Base-by-base conservation (phyloP, 2,888 invertebrate species). In the Euzetes globulus region DNA sequence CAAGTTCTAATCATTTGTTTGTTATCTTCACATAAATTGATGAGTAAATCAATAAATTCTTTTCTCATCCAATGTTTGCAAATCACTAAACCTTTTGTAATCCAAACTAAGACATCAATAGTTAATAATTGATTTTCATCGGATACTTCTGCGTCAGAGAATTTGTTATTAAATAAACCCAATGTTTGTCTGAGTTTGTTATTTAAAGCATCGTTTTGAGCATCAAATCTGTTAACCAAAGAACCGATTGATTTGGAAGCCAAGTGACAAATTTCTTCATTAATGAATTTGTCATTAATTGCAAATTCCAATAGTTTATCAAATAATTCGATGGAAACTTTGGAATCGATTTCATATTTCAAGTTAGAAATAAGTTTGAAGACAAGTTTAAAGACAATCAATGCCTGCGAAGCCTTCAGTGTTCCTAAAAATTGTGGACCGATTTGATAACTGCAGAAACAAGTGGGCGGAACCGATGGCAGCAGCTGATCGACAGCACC, bases 1-100 rank as follows among this genome's bases (percentile, higher is more conserved):
- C 29, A 17, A 13, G 15, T 29, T 60, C 33, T 6, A 7, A 60
- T 60, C 3, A 33, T 15, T 60, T 33, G 3, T 27, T 60, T 60
- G 4, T 60, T 13, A 19, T 27, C 1, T 60, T 60, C 60, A 13
- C 25, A 6, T 60, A 60, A 60, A 9, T 6, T 60, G 13, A 60
- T 29, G 6, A 72, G n/a, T 17, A 19, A 41, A 9, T 17, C 41
- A 52, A 52, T 72, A 19, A 72, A 72, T 29, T 37, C 19, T 3
- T 58, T 55, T 19, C 41, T 37, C 33, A 58, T 17, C 25, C 25
- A 15, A 22, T 58, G 58, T 72, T 60, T 41, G 17, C 55, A n/a
- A 1, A 72, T 37, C 11, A 72, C 72, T 37, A 72, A 58, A 13
- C 58, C 72, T 19, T 60, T 60, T 29, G 60, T 60, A 2, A 60